Conservation (phyloP, 2,113 vertebrate genomes). For the Phrynosoma blainvillii region DNA sequence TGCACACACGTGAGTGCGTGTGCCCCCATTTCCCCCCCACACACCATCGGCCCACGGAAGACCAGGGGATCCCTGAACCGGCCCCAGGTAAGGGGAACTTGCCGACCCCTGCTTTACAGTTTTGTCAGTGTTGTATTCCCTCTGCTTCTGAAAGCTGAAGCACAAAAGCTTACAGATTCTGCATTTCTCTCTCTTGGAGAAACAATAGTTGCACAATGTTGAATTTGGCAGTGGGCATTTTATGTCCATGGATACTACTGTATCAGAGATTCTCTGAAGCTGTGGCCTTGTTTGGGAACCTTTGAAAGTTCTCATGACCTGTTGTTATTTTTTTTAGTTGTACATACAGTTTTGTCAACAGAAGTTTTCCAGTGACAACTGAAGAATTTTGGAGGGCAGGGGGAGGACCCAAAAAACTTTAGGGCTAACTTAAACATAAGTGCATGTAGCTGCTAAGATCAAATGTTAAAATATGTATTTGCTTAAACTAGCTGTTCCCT, state of each 20-base stretch:
- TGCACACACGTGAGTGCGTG: no score
- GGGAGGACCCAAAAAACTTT: no score
- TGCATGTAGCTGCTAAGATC: not conserved
- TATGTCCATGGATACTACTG: not conserved
- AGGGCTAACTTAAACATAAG: not conserved
- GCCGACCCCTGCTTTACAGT: no score
- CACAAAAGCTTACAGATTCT: not conserved
- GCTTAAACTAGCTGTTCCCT: no score
- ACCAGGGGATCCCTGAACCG: no score
- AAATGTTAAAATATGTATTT: no score
- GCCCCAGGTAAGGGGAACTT: no score
- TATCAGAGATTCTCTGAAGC: not conserved
- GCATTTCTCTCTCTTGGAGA: not conserved
- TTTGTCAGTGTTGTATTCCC: no score
- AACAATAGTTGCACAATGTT: not conserved
- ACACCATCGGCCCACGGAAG: no score
- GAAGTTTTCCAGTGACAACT: not conserved
- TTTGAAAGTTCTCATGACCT: not conserved
- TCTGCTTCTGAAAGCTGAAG: not conserved
- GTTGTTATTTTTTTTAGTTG: not conserved
- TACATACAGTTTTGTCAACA: not conserved
- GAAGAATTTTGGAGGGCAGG: not conserved
- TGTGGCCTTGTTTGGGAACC: not conserved
- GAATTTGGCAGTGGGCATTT: not conserved
- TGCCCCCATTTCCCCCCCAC: no score